Evolutionary conservation across 2,113 vertebrate species (phyloP), one percentile per base, ranked within the genome.

Genomic region (Numenius arquata): DNA sequence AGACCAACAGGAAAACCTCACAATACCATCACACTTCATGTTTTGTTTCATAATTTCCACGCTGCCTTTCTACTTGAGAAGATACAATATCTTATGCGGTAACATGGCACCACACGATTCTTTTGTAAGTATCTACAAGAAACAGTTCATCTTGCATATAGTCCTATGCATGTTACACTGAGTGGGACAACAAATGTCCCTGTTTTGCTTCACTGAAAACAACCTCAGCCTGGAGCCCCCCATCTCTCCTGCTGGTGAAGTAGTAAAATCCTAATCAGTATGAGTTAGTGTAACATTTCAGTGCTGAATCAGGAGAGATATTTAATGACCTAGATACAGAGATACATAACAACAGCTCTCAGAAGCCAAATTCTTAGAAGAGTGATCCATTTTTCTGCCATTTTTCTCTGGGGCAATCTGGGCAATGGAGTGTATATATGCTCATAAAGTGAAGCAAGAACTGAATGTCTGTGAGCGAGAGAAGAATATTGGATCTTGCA

Each of bases 61-160:
- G 1, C 8, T 67, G 11, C 4, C 18, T 75, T 75, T 82, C 61
- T 3, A 23, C 34, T 84, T 70, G 7, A 53, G 15, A 38, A 52
- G 38, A 11, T 16, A 9, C 8, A 65, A 8, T 14, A 32, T 5
- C 12, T 40, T 16, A 15, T 15, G n/a, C 2, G 2, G 13, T 36
- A 59, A 3, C 48, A 47, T 6, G 18, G 6, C 4, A 79, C 43
- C 21, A 17, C 0, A 0, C 0, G 7, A 32, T 41, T 66, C 1
- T 8, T 70, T 53, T 86, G 4, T 38, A 50, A n/a, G 3, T 18
- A 73, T 25, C 32, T 45, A 30, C 8, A 71, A 61, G 34, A 79
- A 94, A 47, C 9, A 29, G 5, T 16, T 78, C 36, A 4, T 43
- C 32, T 70, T 76, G 30, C 17, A 82, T 79, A 82, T 0, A 38